phyloP scores from a whole-genome alignment of 2,113 vertebrate species.

The Pedionomus torquatus region DNA sequence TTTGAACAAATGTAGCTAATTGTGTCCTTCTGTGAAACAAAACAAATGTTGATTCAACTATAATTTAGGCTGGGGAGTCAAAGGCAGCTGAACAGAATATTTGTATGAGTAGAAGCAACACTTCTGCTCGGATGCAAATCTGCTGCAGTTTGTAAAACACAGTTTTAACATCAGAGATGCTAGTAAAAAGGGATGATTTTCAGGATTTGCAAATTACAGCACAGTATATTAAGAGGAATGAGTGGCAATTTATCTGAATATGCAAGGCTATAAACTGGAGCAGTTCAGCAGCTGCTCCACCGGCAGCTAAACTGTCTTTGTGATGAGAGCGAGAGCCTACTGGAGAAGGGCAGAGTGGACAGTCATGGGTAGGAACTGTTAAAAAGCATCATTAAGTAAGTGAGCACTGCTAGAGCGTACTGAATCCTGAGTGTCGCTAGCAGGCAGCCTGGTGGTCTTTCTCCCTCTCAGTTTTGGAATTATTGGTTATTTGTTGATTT shows the following conservation, averaged over 20 bases:
- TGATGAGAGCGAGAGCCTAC: neutral
- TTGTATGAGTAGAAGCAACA: neutral
- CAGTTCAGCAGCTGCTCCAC: conserved; percentile 51
- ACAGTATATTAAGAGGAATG: conserved; percentile 37
- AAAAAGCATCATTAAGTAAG: conserved; percentile 3
- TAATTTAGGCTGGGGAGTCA: neutral
- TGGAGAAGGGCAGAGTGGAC: conserved; percentile 1
- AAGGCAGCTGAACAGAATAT: neutral
- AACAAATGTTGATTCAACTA: neutral
- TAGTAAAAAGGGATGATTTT: neutral
- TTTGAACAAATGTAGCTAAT: conserved; percentile 8
- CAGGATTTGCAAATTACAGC: conserved; percentile 30
- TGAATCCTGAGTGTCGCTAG: neutral
- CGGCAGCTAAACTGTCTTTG: conserved; percentile 30
- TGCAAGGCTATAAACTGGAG: neutral
- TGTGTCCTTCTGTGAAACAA: neutral
- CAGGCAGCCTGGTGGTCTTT: neutral
- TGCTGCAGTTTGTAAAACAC: neutral
- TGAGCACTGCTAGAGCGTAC: neutral
- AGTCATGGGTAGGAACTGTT: neutral
- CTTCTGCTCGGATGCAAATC: neutral
- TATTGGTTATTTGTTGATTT: neutral
- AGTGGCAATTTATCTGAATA: conserved; percentile 49
- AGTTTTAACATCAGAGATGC: neutral
- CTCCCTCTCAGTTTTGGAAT: neutral